These are phyloP conservation scores for Lepidurus arcticus DNA, from an alignment of 1,140 invertebrate genomes.

Conservation along the genomic window DNA sequence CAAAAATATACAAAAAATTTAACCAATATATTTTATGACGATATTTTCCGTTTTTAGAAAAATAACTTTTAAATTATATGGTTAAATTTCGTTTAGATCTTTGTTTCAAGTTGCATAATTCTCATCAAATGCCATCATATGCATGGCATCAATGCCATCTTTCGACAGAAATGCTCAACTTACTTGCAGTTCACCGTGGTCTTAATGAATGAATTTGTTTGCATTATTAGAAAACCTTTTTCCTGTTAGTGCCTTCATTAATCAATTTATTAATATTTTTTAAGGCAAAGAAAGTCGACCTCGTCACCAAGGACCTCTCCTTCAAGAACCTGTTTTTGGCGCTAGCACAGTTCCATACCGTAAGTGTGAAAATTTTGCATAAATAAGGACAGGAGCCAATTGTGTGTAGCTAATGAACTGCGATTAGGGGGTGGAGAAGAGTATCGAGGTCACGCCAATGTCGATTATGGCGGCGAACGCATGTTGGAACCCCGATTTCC, in stretches of 20 bases:
- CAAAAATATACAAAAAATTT: too few relatives aligned
- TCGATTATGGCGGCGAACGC: background rate
- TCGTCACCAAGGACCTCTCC: constrained; percentile 64
- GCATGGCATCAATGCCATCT: too few relatives aligned
- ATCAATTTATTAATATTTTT: constrained; percentile 22
- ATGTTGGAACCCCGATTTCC: background rate
- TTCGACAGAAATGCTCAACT: too few relatives aligned
- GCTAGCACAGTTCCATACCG: constrained; percentile 76
- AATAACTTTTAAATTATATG: background rate
- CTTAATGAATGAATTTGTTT: background rate
- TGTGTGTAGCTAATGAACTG: background rate
- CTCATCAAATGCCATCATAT: too few relatives aligned
- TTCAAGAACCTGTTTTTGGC: constrained; percentile 78
- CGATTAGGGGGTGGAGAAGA: background rate
- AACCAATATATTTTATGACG: too few relatives aligned
- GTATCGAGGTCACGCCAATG: background rate
- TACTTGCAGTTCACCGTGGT: too few relatives aligned
- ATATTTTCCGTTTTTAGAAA: too few relatives aligned
- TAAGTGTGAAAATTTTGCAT: constrained; percentile 50
- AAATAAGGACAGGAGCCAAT: background rate
- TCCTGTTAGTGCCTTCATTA: background rate
- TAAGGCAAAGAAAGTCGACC: constrained; percentile 29
- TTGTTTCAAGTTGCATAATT: too few relatives aligned
- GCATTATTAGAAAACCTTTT: background rate
- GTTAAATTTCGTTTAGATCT: too few relatives aligned